Evolutionary conservation across 1,140 invertebrate species (phyloP), one percentile per base, ranked within the genome.

Genomic region (Dreissena polymorpha): DNA sequence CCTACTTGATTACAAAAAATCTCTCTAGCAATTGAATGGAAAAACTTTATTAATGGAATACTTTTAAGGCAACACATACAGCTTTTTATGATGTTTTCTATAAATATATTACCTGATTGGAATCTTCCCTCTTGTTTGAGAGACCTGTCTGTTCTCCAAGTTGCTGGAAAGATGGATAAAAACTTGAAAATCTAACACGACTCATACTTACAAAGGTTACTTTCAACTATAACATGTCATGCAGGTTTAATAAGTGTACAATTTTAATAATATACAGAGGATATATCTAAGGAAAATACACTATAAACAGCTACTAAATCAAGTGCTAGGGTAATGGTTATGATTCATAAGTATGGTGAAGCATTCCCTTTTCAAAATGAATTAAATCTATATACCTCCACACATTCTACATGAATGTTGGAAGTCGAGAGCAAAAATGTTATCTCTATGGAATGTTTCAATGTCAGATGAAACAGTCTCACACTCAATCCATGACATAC

Each of bases 51-150:
- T n/a, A 49, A 16, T 2, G 14, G 16, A n/a, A 18, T 10, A 10
- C n/a, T 39, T 51, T 39, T 51, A 1, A 51, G 14, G 39, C 23
- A n/a, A 13, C 53, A 72, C 21, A 23, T 10, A n/a, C 18, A 39
- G 49, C 16, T 39, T 23, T 51, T n/a, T 39, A 72, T 23, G 23
- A 72, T 51, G 70, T 39, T 39, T 51, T 23, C 23, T 72, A 53
- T 53, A 55, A 7, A 18, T 60, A 63, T 60, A 8, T 83, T 74
- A 74, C 77, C 67, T 80, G 65, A 57, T 70, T 68, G 10, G 25
- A 29, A 74, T 74, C 65, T 67, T 77, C 63, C 49, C 51, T 72
- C 50, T 39, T 74, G 18, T 7, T 23, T 18, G 27, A 53, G 63
- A 39, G 39, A 39, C 49, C n/a, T 49, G 49, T 23, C n/a, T 75